phyloP scores from a whole-genome alignment of 2,888 invertebrate genomes.

The Elmis aenea region DNA sequence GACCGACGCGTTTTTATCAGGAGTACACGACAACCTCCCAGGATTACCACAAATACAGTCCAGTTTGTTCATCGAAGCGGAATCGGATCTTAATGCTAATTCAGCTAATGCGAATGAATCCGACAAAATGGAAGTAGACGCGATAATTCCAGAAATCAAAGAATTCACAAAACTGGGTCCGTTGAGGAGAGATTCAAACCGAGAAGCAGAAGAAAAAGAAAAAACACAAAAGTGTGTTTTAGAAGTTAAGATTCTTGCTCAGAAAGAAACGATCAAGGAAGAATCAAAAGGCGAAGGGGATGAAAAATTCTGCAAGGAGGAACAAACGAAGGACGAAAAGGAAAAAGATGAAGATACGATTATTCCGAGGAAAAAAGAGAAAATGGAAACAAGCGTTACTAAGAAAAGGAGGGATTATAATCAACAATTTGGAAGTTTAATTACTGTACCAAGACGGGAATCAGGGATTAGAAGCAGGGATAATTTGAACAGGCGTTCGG shows the following conservation, averaged over 20 bases:
- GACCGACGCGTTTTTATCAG: slow-evolving; percentile 56
- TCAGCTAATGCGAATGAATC: slow-evolving; percentile 16
- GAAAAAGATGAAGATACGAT: slow-evolving; percentile 46
- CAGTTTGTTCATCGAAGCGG: slow-evolving; percentile 18
- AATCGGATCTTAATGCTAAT: slow-evolving; percentile 19
- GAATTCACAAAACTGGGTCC: background rate
- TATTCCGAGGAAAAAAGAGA: slow-evolving; percentile 52
- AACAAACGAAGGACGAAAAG: slow-evolving; percentile 39
- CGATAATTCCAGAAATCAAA: background rate
- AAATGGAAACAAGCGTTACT: slow-evolving; percentile 43
- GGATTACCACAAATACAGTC: slow-evolving; percentile 10
- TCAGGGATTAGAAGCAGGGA: slow-evolving; percentile 34
- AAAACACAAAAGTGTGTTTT: background rate
- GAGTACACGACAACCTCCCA: slow-evolving; percentile 53
- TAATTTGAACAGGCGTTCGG: slow-evolving; percentile 39
- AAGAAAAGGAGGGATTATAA: slow-evolving; percentile 43
- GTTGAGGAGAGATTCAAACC: slow-evolving; percentile 35
- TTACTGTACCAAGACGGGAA: slow-evolving; percentile 41
- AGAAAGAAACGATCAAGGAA: slow-evolving; percentile 15
- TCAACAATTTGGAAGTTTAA: slow-evolving; percentile 44
- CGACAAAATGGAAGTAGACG: slow-evolving; percentile 26
- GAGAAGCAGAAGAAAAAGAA: slow-evolving; percentile 34
- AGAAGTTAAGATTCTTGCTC: no score
- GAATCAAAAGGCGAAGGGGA: slow-evolving; percentile 32
- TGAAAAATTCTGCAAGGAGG: slow-evolving; percentile 44